A percentile compares a stretch with the other conserved stretches of the same genome.
Conservation (phyloP, 1,140 invertebrate genomes). For the Anagrus nilaparvatae region DNA sequence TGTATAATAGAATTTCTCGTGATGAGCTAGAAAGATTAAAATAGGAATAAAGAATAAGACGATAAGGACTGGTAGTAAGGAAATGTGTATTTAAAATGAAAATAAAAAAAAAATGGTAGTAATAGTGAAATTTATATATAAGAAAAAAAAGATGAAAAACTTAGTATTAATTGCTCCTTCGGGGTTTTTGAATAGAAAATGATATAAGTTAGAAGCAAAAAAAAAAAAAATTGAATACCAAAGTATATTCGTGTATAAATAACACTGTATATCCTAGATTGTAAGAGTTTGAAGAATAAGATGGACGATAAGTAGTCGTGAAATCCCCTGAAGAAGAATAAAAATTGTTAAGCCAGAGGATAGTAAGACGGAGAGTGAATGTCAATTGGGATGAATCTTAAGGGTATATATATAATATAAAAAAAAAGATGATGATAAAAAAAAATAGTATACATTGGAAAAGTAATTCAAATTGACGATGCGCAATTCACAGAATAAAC, state of each 20-base stretch:
- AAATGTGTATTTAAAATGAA: background rate
- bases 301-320: conserved; percentile 12
- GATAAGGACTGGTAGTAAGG: background rate
- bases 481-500: too few species aligned
- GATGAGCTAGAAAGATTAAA: conserved; percentile 16
- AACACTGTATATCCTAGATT: too few species aligned
- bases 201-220: too few species aligned
- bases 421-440: too few species aligned
- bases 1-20: too few species aligned
- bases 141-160: background rate
- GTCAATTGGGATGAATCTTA: conserved; percentile 16
- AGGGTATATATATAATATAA: too few species aligned
- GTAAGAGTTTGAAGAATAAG: too few species aligned
- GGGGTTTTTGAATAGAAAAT: too few species aligned
- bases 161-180: conserved; percentile 15
- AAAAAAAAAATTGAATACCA: too few species aligned
- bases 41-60: background rate
- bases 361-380: background rate
- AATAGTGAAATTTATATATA: background rate
- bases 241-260: too few species aligned
- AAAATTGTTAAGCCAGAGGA: conserved; percentile 15
- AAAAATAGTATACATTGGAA: too few species aligned
- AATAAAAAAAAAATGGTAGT: background rate
- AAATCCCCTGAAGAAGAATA: conserved; percentile 14
- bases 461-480: too few species aligned